These are phyloP conservation scores for Eupithecia pulchellata DNA, from an alignment of 2,888 invertebrate species.

Conservation along the genomic window DNA sequence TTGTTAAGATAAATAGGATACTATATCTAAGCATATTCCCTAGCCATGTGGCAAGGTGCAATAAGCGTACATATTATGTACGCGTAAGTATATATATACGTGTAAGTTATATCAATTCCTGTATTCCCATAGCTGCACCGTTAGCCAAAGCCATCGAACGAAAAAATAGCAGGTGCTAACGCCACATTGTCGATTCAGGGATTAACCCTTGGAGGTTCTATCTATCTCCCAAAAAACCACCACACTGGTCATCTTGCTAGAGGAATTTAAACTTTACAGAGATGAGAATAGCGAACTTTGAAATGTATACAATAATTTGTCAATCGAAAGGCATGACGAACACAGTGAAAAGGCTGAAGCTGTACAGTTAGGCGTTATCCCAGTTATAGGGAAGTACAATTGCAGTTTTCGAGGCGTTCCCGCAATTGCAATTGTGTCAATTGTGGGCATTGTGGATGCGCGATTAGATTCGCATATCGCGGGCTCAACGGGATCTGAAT, in stretches of 20 bases:
- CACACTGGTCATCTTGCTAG: not conserved
- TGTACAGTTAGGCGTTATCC: conserved; percentile 44
- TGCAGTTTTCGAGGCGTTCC: conserved; percentile 64
- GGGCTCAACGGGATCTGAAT: conserved; percentile 43
- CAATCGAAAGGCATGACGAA: conserved; percentile 43
- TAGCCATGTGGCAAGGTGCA: conserved; percentile 1
- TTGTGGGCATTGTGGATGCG: conserved; percentile 60
- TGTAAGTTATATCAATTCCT: no score
- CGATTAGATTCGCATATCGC: conserved; percentile 64
- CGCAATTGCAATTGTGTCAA: conserved; percentile 65
- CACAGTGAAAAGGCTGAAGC: conserved; percentile 41
- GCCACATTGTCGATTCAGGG: conserved; percentile 43
- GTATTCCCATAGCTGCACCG: conserved; percentile 36
- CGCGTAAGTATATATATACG: no score
- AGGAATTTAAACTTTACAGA: conserved; percentile 24
- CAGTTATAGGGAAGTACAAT: conserved; percentile 42
- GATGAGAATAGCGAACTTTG: conserved; percentile 15
- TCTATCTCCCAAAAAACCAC: conserved; percentile 22
- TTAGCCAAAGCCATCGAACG: conserved; percentile 37
- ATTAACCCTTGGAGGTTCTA: conserved; percentile 43
- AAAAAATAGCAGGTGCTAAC: conserved; percentile 49
- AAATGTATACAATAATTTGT: conserved; percentile 11
- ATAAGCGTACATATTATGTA: conserved; percentile 32
- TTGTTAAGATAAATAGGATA: not conserved
- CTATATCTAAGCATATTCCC: not conserved